phyloP scores from a whole-genome alignment of 2,113 vertebrate genomes.

The Hydrochoerus hydrochaeris region DNA sequence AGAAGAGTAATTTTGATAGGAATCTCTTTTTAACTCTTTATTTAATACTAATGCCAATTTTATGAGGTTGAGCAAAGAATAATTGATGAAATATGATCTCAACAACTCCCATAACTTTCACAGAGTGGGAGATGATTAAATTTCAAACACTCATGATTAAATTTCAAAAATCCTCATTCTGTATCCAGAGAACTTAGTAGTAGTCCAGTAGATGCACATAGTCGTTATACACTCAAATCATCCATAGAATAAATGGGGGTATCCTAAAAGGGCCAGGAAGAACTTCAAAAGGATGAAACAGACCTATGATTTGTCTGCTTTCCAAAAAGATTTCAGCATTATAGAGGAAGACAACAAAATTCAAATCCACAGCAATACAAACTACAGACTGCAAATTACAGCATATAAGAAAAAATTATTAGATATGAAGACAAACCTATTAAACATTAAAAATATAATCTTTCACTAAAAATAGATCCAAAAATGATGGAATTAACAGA shows the following conservation, averaged over 20 bases:
- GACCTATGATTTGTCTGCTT: neutral
- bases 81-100: neutral
- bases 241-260: neutral
- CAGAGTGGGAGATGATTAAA: neutral
- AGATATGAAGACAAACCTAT: neutral
- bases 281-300: neutral
- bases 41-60: neutral
- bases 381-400: neutral
- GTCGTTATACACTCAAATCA: neutral
- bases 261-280: neutral
- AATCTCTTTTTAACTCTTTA: neutral
- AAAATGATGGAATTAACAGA: neutral
- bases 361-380: neutral
- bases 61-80: neutral
- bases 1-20: neutral
- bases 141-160: neutral
- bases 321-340: neutral
- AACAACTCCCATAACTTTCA: neutral
- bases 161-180: neutral
- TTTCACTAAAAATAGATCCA: neutral
- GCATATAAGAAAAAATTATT: neutral
- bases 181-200: neutral
- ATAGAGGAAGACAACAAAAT: neutral
- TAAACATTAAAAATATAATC: neutral
- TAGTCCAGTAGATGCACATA: neutral